Base-by-base conservation (phyloP, 2,888 invertebrate species). In the Acleris holmiana region DNA sequence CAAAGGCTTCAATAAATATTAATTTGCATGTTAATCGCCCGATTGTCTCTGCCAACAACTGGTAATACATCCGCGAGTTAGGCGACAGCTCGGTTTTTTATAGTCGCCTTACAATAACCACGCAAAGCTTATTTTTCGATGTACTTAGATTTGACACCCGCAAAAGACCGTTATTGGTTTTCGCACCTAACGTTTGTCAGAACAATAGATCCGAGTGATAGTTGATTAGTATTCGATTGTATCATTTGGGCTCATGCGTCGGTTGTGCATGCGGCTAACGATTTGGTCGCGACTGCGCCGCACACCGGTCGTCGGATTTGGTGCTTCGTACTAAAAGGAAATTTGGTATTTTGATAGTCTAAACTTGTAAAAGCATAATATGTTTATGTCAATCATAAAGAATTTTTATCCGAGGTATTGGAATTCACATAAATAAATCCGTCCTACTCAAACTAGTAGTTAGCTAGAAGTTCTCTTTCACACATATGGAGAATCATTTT, bases 1-100 rank as follows among this genome's bases (percentile, higher is more conserved):
- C 78, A 80, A 83, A 81, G 73, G 74, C 67, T 70, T 71, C 74
- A 72, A 80, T 80, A 79, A 76, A 78, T 81, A 82, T 77, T 73
- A 74, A 86, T 87, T 85, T 80, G 77, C 77, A 79, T 81, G 77
- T 83, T 78, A 80, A 86, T 85, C 77, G 76, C 73, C 76, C 76
- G 75, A 77, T 83, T 76, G 79, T 76, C 68, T 69, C 23, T 59
- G 60, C 61, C 40, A 19, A 48, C 50, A 15, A 55, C 55, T 55
- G 54, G 23, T 23, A n/a, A 35, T 21, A 23, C 21, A 4, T 17
- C 40, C 18, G 13, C 53, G 18, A 40, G 7, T 17, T 53, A 40
- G 3, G 25, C 13, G 5, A 19, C 53, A 6, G 6, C 35, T 35
- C 10, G 8, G 21, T 13, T 35, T 35, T 21, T 19, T 29, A 35